Percentiles rank a stretch among this genome's conserved stretches.
Conservation (phyloP, 2,797 vertebrate species). For the Chrysolophus pictus region DNA sequence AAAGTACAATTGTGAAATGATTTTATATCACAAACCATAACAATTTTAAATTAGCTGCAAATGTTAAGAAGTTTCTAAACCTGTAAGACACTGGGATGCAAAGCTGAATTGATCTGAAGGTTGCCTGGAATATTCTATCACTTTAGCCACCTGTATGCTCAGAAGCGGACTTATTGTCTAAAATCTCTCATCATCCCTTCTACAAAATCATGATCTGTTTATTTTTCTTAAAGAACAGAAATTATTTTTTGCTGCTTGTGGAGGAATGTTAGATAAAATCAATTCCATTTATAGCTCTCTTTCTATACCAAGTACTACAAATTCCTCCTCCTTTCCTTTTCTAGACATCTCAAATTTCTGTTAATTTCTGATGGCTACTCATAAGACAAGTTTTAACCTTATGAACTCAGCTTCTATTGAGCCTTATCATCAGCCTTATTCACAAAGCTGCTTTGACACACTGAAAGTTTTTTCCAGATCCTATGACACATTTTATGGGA, state of each 20-base stretch:
- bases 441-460: background rate
- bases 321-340: background rate
- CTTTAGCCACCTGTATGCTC: background rate
- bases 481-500: background rate
- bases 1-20: background rate
- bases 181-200: background rate
- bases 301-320: background rate
- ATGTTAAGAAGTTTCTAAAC: background rate
- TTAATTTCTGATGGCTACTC: background rate
- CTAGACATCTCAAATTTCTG: background rate
- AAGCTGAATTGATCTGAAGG: background rate
- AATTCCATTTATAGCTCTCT: background rate
- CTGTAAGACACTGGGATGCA: background rate
- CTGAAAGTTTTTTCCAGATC: background rate
- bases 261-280: background rate
- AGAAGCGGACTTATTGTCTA: background rate
- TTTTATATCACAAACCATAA: background rate
- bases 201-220: background rate
- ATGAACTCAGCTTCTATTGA: background rate
- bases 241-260: background rate
- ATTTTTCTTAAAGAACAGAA: background rate
- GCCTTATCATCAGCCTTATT: background rate
- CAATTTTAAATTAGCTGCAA: background rate
- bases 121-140: background rate
- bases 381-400: background rate